Evolutionary conservation across 1,140 invertebrate species (phyloP), one percentile per base, ranked within the genome.

Genomic region (Drosophila truncata): DNA sequence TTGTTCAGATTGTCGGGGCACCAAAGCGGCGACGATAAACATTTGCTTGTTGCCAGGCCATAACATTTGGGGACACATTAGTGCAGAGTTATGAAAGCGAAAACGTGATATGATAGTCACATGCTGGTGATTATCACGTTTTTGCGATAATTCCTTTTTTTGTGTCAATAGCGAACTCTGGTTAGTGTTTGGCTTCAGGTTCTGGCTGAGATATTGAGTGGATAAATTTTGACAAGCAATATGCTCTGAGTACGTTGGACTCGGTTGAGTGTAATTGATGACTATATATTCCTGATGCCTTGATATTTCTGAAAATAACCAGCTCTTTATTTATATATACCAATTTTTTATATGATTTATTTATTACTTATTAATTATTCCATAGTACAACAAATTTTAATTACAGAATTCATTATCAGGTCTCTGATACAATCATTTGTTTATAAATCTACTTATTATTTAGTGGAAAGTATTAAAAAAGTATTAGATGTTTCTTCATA

Each of bases 41-140:
- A 47, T 58, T 65, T 20, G 31, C 42, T 78, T 50, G 76, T 79
- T 79, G 66, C 76, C 16, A 79, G 35, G 66, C 41, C 63, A 49
- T 16, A 37, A n/a, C 16, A 27, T 41, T 9, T 23, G 25, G 61
- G 59, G 8, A 20, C 33, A 11, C 33, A 35, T 47, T 31, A 37
- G 14, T 29, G 29, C 9, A 4, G 18, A 33, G 9, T 42, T 72
- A 72, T 73, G 23, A 55, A 52, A n/a, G n/a, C 64, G 11, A 50
- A 78, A 78, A 78, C 75, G 75, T 78, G 75, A 78, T 69, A 78
- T 70, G 74, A 78, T 62, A 78, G 74, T 78, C 75, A 78, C 75
- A 61, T 61, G 74, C 42, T 49, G 42, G 25, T 37, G 37, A 58
- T 78, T 78, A 78, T 71, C 75, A 78, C 75, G 75, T 78, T 78